Evolutionary conservation across 2,113 vertebrate genomes (phyloP).

Genomic region (Meriones unguiculatus): DNA sequence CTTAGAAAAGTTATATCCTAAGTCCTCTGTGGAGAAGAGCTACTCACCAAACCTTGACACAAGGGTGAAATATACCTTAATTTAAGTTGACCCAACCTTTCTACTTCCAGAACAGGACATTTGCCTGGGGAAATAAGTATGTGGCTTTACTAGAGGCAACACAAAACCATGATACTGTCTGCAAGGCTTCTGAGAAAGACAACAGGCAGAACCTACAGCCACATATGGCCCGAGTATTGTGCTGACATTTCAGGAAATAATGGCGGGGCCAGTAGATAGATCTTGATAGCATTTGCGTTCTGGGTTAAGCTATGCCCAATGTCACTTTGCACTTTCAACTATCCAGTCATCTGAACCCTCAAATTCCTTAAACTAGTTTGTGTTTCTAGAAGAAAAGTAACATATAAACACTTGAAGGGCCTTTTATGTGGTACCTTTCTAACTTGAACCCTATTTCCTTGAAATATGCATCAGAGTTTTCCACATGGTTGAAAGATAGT

Average conservation of each 20-base stretch:
- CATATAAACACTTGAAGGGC: not conserved
- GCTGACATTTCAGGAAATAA: not conserved
- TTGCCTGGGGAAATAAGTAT: not conserved
- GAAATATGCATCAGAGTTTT: not conserved
- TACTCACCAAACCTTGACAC: not conserved
- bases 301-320: not conserved
- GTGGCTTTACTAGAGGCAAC: not conserved
- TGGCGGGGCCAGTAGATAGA: not conserved
- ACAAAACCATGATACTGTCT: not conserved
- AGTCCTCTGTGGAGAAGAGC: conserved; percentile 18
- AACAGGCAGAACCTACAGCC: not conserved
- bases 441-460: not conserved
- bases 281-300: not conserved
- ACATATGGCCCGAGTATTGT: not conserved
- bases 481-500: not conserved
- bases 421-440: not conserved
- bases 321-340: not conserved
- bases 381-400: conserved; percentile 32
- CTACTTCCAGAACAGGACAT: not conserved
- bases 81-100: not conserved
- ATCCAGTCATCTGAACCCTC: not conserved
- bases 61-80: not conserved
- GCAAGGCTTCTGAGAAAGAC: not conserved
- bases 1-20: not conserved
- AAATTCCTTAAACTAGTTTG: not conserved